Base-by-base conservation (phyloP, 2,888 invertebrate genomes). In the Iphiclides podalirius region DNA sequence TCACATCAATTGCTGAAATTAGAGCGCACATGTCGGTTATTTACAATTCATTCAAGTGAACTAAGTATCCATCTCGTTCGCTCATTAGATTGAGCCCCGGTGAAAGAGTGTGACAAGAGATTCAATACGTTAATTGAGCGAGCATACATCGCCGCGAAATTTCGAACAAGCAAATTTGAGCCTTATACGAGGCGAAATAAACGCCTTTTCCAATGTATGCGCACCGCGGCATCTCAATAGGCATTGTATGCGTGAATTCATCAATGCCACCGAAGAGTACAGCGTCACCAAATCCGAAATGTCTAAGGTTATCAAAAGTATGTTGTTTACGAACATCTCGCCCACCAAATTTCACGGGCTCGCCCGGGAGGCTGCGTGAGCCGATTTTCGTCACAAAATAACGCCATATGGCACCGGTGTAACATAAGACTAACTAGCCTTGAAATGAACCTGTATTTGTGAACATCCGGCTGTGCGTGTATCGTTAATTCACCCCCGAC, bases 171-270 rank as follows among this genome's bases (percentile, higher is more conserved):
- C 53, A 60, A 77, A 65, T 73, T 64, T 75, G 53, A 54, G 67
- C 81, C 68, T 58, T 81, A 79, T 65, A n/a, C n/a, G n/a, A n/a
- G n/a, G n/a, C n/a, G n/a, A n/a, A n/a, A n/a, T n/a, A n/a, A n/a
- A n/a, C n/a, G n/a, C n/a, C n/a, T n/a, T n/a, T n/a, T n/a, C n/a
- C n/a, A n/a, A n/a, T n/a, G n/a, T n/a, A n/a, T n/a, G n/a, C n/a
- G n/a, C n/a, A n/a, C n/a, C n/a, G n/a, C n/a, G n/a, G n/a, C n/a
- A n/a, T 59, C 64, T 78, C 75, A 79, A 82, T 79, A 77, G 66
- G 72, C 72, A 78, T 80, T 82, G 79, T 82, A 77, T 81, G 76
- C 73, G 77, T 79, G 77, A 78, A 75, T 70, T 36, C 77, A 83
- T 83, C 82, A 84, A 80, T 83, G 83, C 79, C 82, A 81, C 75